These are phyloP conservation scores for Eulacestoma nigropectus DNA, from an alignment of 2,113 vertebrate species.

Conservation along the genomic window DNA sequence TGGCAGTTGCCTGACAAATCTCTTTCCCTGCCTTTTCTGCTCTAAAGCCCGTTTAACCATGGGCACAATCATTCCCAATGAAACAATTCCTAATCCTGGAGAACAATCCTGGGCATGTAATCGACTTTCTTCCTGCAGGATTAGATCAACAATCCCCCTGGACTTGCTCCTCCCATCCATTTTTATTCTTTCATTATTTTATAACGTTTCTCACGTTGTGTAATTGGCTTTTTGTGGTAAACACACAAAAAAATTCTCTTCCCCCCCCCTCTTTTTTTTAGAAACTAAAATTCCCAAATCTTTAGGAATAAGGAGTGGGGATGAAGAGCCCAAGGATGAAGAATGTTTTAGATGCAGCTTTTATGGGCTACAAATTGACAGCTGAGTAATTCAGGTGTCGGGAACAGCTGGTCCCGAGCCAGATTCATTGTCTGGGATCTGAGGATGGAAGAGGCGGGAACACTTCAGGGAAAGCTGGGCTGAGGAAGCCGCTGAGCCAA, in stretches of 20 bases:
- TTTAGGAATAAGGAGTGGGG: not conserved
- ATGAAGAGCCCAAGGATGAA: not conserved
- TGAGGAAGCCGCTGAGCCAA: not conserved
- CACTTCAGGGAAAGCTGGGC: not conserved
- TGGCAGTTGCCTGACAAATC: not conserved
- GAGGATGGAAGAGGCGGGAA: not conserved
- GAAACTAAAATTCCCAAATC: not conserved
- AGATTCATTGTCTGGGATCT: not conserved
- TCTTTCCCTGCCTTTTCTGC: not conserved
- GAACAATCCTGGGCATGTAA: not conserved
- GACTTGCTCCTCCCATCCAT: not conserved
- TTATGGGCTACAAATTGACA: not conserved
- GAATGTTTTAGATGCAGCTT: accelerated
- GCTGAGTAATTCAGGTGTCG: not conserved
- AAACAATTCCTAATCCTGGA: not conserved
- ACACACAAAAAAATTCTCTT: not conserved
- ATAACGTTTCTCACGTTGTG: not conserved
- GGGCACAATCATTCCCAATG: not conserved
- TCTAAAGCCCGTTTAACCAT: not conserved
- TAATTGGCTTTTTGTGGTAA: not conserved
- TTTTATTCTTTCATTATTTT: not conserved
- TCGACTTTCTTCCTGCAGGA: not conserved
- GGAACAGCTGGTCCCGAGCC: not conserved
- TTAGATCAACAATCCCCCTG: not conserved
- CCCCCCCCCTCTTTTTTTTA: not conserved